phyloP scores from a whole-genome alignment of 2,113 vertebrate species.

The Morone chrysops region DNA sequence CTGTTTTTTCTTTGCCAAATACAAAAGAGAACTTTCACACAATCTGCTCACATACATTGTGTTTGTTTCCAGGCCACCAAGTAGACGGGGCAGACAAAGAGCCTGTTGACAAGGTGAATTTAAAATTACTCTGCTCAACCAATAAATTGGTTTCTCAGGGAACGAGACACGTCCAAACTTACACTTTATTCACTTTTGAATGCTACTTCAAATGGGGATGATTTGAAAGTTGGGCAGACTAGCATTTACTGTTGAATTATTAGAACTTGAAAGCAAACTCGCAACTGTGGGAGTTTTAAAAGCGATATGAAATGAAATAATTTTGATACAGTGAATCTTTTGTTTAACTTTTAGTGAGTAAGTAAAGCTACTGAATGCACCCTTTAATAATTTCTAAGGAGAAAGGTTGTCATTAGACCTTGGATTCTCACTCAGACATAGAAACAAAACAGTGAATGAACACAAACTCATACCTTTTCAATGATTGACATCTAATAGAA shows the following conservation, averaged over 20 bases:
- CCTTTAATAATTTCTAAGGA: not conserved
- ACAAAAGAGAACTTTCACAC: slow-evolving; percentile 45
- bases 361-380: slow-evolving; percentile 15
- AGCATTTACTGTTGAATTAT: slow-evolving; percentile 36
- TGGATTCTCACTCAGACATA: slow-evolving; percentile 3
- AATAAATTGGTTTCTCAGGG: slow-evolving; percentile 73
- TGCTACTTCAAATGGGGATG: slow-evolving; percentile 31
- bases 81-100: slow-evolving; percentile 64
- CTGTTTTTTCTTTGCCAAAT: slow-evolving; percentile 47
- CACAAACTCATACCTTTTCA: slow-evolving; percentile 9
- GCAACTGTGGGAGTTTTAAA: not conserved
- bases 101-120: slow-evolving; percentile 83
- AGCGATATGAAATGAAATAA: not conserved
- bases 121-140: slow-evolving; percentile 61
- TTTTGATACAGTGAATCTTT: not conserved
- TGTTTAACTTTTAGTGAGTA: slow-evolving; percentile 25
- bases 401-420: slow-evolving; percentile 22
- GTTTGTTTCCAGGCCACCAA: slow-evolving; percentile 80
- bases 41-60: slow-evolving; percentile 67
- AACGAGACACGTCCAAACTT: slow-evolving; percentile 47
- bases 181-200: slow-evolving; percentile 44
- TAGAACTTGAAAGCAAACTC: slow-evolving; percentile 31
- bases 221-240: slow-evolving; percentile 45
- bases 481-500: not conserved
- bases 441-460: too few species aligned